Evolutionary conservation across 2,797 vertebrate species (phyloP).

Genomic region (Furcifer pardalis): DNA sequence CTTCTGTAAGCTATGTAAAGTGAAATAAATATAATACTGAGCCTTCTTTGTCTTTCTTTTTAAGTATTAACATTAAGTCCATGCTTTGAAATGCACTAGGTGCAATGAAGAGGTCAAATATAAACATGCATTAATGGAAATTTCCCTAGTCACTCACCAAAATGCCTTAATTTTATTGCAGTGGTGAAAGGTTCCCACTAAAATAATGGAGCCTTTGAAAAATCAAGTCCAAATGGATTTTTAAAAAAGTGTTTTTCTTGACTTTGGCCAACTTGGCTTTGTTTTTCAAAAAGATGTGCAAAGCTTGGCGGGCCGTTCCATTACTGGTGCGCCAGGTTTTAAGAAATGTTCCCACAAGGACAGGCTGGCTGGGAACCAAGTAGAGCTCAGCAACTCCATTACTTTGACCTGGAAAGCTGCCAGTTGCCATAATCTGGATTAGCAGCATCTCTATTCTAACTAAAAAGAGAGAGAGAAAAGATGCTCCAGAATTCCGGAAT

Average conservation of each 20-base stretch:
- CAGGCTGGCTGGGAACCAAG: not conserved
- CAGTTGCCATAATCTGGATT: constrained; percentile 2
- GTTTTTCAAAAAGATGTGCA: constrained; percentile 13
- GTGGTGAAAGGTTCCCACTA: not conserved
- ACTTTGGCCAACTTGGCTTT: not conserved
- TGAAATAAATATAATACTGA: not conserved
- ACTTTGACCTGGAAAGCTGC: not conserved
- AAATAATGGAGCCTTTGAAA: constrained; percentile 6
- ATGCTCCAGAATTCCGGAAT: not conserved
- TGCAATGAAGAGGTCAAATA: not conserved
- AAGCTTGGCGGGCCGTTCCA: not conserved
- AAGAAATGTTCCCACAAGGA: constrained; percentile 5
- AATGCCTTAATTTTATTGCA: not conserved
- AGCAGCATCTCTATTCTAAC: constrained; percentile 1
- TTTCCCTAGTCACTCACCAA: not conserved
- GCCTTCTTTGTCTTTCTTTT: not conserved
- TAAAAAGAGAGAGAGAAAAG: not conserved
- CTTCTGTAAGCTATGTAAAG: no score
- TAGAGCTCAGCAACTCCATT: not conserved
- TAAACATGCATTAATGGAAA: not conserved
- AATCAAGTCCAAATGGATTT: not conserved
- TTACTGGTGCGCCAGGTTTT: not conserved
- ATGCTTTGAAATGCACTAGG: not conserved
- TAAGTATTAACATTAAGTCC: not conserved
- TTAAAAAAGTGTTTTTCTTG: not conserved